Percentiles rank a stretch among this genome's conserved stretches.
Conservation (phyloP, 2,888 invertebrate genomes). For the Carcina quercana region DNA sequence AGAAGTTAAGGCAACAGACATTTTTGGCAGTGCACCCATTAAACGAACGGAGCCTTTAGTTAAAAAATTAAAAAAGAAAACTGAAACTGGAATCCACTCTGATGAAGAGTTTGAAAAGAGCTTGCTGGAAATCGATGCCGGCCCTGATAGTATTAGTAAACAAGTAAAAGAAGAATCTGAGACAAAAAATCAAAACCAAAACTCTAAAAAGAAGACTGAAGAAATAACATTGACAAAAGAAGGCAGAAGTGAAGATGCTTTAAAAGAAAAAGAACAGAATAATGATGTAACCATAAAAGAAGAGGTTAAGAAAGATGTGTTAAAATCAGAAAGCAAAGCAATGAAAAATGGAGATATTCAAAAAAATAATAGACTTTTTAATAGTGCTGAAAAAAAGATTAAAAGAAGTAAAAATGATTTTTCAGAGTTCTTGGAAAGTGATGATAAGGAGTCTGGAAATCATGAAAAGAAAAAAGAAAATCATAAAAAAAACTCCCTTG, state of each 20-base stretch:
- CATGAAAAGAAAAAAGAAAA: no score
- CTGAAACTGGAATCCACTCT: constrained; percentile 74
- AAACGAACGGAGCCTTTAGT: constrained; percentile 69
- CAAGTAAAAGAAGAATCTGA: constrained; percentile 7
- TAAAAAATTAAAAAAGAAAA: constrained; percentile 55
- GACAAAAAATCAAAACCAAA: no score
- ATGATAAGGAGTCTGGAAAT: no score
- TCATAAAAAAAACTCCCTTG: no score
- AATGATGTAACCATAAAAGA: not conserved
- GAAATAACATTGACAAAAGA: no score
- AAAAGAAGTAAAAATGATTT: constrained; percentile 24
- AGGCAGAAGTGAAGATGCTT: no score
- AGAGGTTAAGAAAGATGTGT: constrained; percentile 4
- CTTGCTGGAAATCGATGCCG: constrained; percentile 78
- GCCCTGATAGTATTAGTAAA: constrained; percentile 34
- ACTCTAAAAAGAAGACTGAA: constrained; percentile 1
- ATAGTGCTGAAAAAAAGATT: not conserved
- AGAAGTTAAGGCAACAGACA: constrained; percentile 63
- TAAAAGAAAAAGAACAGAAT: no score
- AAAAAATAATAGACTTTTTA: constrained; percentile 1
- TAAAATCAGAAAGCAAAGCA: constrained; percentile 4
- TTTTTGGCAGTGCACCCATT: constrained; percentile 78
- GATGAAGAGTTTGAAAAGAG: constrained; percentile 83
- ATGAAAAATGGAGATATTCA: not conserved
- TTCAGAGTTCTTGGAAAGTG: constrained; percentile 38